Conservation (phyloP, 2,797 vertebrate species). For the Meda fulgida region DNA sequence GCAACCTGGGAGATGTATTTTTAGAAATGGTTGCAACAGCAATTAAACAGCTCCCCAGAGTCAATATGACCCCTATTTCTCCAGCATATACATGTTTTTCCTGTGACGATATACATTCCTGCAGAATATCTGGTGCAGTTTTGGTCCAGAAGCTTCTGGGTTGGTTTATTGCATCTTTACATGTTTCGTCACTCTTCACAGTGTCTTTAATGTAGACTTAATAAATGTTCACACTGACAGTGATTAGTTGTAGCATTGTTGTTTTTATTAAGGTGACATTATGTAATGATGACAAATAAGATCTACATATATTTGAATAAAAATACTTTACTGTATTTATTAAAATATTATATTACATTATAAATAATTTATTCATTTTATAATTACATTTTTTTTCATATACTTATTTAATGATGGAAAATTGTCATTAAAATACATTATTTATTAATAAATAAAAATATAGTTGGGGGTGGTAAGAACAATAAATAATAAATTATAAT, state of each 20-base stretch:
- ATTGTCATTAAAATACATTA: no score
- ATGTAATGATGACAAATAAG: neutral
- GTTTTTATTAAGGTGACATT: neutral
- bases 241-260: neutral
- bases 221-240: neutral
- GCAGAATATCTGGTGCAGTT: neutral
- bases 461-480: no score
- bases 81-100: neutral
- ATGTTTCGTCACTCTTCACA: neutral
- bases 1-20: conserved; percentile 44
- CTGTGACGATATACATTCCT: neutral
- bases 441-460: no score
- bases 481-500: no score
- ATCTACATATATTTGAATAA: neutral
- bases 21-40: conserved; percentile 53
- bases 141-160: neutral
- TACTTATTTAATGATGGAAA: no score
- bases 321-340: neutral
- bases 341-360: neutral
- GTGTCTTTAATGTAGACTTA: neutral
- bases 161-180: neutral
- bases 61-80: conserved; percentile 44
- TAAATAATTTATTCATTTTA: no score
- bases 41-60: conserved; percentile 50
- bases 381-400: no score